These are phyloP conservation scores for Aleiodes leptofemur DNA, from an alignment of 2,888 invertebrate species.

Conservation along the genomic window DNA sequence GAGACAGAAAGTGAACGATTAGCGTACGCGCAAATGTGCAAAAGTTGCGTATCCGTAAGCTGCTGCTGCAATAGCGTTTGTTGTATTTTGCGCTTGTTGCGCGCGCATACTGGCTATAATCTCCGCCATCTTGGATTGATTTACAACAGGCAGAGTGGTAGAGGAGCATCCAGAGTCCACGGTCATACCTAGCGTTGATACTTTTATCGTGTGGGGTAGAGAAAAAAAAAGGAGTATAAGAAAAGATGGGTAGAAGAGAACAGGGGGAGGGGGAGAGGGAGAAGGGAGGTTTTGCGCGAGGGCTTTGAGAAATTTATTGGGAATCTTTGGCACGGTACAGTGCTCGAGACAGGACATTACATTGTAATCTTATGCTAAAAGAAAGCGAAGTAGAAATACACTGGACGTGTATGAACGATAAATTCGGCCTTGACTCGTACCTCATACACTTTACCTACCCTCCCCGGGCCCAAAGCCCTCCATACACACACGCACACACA, in stretches of 20 bases:
- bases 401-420: conserved; percentile 59
- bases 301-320: conserved; percentile 65
- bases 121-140: conserved; percentile 69
- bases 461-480: too few species aligned
- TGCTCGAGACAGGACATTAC: conserved; percentile 58
- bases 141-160: conserved; percentile 61
- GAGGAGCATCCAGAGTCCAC: conserved; percentile 32
- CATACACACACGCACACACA: neutral
- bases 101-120: conserved; percentile 54
- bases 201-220: conserved; percentile 59
- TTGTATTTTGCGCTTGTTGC: conserved; percentile 2
- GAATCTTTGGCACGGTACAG: conserved; percentile 59
- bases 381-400: conserved; percentile 56
- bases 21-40: conserved; percentile 52
- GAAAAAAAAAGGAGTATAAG: neutral
- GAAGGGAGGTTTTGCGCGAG: conserved; percentile 29
- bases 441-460: conserved; percentile 32
- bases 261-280: too few species aligned
- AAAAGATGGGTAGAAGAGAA: neutral
- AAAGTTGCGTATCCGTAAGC: conserved; percentile 26
- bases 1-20: conserved; percentile 59
- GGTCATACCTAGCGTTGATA: conserved; percentile 54
- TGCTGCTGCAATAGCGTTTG: conserved; percentile 16
- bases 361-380: conserved; percentile 64
- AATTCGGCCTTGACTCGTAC: conserved; percentile 57